Evolutionary conservation across 2,888 invertebrate species (phyloP).

Genomic region (Trissonchulus sp.): DNA sequence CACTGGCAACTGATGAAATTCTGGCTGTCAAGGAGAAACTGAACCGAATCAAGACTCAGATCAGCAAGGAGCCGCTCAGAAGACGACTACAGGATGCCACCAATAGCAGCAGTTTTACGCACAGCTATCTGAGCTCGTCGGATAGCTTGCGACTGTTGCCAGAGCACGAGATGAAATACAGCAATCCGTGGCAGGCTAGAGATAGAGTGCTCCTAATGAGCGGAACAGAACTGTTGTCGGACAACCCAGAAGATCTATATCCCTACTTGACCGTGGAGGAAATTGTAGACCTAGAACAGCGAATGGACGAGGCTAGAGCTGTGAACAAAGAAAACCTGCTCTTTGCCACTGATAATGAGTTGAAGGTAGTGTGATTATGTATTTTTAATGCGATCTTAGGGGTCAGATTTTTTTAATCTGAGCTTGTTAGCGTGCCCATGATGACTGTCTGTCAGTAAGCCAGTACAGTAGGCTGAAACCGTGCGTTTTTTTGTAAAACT

Average conservation of each 20-base stretch:
- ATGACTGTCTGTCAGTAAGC: too few species aligned
- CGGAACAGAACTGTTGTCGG: not conserved
- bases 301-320: not conserved
- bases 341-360: not conserved
- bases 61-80: not conserved
- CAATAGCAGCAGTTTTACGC: not conserved
- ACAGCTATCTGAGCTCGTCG: not conserved
- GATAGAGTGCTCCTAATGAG: not conserved
- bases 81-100: not conserved
- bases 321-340: not conserved
- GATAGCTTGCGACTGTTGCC: not conserved
- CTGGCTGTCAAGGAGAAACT: not conserved
- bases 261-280: constrained; percentile 24
- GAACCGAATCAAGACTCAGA: not conserved
- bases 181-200: not conserved
- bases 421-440: too few species aligned
- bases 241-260: not conserved
- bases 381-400: too few species aligned
- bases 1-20: not conserved
- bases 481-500: too few species aligned
- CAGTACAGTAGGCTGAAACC: too few species aligned
- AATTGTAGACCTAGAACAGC: constrained; percentile 18
- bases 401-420: too few species aligned
- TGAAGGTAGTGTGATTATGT: too few species aligned
- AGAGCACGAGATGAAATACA: not conserved